A percentile compares a stretch with the other conserved stretches of the same genome.
Conservation (phyloP, 1,140 invertebrate genomes). For the Trialeurodes vaporariorum region DNA sequence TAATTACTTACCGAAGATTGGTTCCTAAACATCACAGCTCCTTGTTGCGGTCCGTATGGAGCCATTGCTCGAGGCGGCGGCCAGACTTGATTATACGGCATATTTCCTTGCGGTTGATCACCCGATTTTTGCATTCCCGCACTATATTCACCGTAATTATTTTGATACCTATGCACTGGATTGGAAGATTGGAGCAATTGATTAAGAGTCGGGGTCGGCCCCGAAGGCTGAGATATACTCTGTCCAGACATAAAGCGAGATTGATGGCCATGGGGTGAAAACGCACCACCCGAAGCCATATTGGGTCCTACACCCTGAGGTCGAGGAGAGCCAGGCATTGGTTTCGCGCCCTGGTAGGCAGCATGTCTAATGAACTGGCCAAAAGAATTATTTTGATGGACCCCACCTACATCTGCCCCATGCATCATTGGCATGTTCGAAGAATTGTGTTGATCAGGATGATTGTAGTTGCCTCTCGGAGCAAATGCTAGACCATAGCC, state of each 20-base stretch:
- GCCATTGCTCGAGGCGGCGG: conserved; percentile 34
- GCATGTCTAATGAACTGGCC: conserved; percentile 24
- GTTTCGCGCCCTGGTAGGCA: conserved; percentile 28
- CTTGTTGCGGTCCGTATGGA: conserved; percentile 42
- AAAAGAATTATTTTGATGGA: neutral
- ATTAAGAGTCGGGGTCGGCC: conserved; percentile 82
- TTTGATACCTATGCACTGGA: conserved; percentile 43
- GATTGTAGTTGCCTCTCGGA: conserved; percentile 20
- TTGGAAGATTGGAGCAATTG: conserved; percentile 71
- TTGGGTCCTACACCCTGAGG: conserved; percentile 31
- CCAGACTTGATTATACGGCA: conserved; percentile 23
- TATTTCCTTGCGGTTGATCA: conserved; percentile 20
- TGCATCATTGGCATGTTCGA: conserved; percentile 8
- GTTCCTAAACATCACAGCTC: conserved; percentile 25
- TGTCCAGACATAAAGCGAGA: conserved; percentile 46
- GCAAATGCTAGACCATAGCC: conserved; percentile 9
- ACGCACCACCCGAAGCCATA: conserved; percentile 26
- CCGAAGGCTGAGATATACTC: conserved; percentile 58
- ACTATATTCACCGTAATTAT: conserved; percentile 36
- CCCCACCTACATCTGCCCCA: conserved; percentile 1
- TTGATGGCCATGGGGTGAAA: conserved; percentile 32
- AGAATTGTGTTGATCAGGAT: conserved; percentile 15
- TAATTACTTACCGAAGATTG: conserved; percentile 26
- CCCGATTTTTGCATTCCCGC: conserved; percentile 33
- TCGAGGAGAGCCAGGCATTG: conserved; percentile 25